phyloP scores from a whole-genome alignment of 2,888 invertebrate genomes.

The Synanthedon vespiformis region DNA sequence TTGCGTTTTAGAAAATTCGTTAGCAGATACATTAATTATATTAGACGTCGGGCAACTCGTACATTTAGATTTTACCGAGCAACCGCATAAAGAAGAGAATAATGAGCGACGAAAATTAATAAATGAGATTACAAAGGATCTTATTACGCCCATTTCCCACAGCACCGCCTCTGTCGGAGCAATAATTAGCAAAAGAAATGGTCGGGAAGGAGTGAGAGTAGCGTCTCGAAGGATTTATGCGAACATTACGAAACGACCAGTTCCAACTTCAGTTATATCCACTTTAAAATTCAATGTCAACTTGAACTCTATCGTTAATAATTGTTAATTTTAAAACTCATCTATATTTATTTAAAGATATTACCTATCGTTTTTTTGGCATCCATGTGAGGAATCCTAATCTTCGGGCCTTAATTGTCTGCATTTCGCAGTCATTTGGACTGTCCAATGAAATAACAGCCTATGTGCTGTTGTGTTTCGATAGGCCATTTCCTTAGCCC shows the following conservation, averaged over 20 bases:
- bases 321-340: too few relatives aligned
- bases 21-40: not conserved
- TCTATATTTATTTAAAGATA: too few relatives aligned
- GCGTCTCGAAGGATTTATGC: constrained; percentile 15
- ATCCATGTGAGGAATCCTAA: too few relatives aligned
- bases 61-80: constrained; percentile 28
- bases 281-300: too few relatives aligned
- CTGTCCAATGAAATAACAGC: too few relatives aligned
- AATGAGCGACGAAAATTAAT: constrained; percentile 39
- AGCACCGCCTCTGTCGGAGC: constrained; percentile 32
- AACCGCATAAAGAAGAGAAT: constrained; percentile 28
- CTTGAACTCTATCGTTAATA: too few relatives aligned
- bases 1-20: not conserved
- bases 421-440: too few relatives aligned
- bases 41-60: constrained; percentile 20
- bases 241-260: constrained; percentile 9
- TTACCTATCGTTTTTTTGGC: too few relatives aligned
- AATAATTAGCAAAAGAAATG: constrained; percentile 51
- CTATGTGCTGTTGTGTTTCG: too few relatives aligned
- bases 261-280: too few relatives aligned
- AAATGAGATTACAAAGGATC: constrained; percentile 56
- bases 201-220: constrained; percentile 18
- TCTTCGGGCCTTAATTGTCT: too few relatives aligned
- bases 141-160: constrained; percentile 50
- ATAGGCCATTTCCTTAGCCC: too few relatives aligned